These are phyloP conservation scores for Aldabrachelys gigantea DNA, from an alignment of 2,113 vertebrate species.

Conservation along the genomic window DNA sequence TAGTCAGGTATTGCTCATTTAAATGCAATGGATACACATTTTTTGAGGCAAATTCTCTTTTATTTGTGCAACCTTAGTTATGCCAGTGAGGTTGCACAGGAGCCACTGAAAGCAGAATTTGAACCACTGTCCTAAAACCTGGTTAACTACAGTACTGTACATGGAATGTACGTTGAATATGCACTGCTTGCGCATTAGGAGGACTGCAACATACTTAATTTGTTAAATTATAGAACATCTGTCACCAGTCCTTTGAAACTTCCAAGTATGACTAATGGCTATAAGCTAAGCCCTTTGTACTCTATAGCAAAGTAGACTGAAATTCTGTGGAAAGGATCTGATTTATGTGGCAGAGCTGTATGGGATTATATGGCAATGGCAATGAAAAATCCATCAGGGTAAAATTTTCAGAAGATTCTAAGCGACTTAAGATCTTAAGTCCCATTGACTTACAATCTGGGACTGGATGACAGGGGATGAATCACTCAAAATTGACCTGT, in stretches of 20 bases:
- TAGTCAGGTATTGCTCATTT: background rate
- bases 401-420: background rate
- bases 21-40: fast-evolving
- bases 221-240: background rate
- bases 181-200: background rate
- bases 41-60: background rate
- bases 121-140: background rate
- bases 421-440: background rate
- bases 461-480: background rate
- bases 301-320: conserved; percentile 1
- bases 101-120: background rate
- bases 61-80: background rate
- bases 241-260: conserved; percentile 37
- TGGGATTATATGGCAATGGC: background rate
- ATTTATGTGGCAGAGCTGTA: background rate
- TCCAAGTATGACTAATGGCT: background rate
- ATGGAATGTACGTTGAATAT: background rate
- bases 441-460: background rate
- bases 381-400: background rate
- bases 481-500: background rate
- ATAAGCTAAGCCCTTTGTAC: background rate
- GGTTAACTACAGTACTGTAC: background rate
- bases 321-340: background rate
- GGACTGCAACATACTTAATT: background rate
- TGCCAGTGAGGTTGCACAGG: too few relatives aligned